Percentiles rank a stretch among this genome's conserved stretches.
Conservation (phyloP, 2,888 invertebrate species). For the Amaurobius ferox region DNA sequence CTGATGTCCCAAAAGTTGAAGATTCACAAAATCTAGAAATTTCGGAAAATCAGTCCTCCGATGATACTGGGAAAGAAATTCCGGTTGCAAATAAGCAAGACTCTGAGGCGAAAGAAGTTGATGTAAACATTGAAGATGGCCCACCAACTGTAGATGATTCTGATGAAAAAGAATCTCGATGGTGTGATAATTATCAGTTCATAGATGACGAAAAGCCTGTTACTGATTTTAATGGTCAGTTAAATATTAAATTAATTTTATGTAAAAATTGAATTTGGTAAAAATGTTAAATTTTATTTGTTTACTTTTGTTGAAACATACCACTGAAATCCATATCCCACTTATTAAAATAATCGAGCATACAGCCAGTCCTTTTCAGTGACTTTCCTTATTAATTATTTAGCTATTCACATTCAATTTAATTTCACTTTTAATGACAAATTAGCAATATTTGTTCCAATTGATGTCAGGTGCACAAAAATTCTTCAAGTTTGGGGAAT, state of each 20-base stretch:
- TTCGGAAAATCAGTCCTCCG: not conserved
- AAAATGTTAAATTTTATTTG: not conserved
- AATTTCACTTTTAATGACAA: too few species aligned
- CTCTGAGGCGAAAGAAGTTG: not conserved
- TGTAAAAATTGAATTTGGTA: not conserved
- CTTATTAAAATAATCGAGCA: too few species aligned
- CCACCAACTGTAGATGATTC: not conserved
- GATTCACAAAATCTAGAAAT: not conserved
- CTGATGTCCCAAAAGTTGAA: not conserved
- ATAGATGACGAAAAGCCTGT: constrained; percentile 55
- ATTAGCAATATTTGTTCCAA: too few species aligned
- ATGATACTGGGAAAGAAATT: not conserved
- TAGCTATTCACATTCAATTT: too few species aligned
- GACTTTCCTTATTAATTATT: too few species aligned
- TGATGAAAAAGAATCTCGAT: constrained; percentile 8
- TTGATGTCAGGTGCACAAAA: too few species aligned
- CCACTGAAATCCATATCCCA: too few species aligned
- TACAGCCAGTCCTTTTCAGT: too few species aligned
- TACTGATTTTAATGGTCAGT: constrained; percentile 40
- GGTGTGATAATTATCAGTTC: constrained; percentile 62
- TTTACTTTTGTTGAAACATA: too few species aligned
- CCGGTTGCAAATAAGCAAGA: not conserved
- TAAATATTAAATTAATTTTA: too few species aligned
- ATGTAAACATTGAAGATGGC: not conserved
- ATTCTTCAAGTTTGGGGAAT: too few species aligned